Evolutionary conservation across 2,113 vertebrate species (phyloP).

Genomic region (Pogona vitticeps): DNA sequence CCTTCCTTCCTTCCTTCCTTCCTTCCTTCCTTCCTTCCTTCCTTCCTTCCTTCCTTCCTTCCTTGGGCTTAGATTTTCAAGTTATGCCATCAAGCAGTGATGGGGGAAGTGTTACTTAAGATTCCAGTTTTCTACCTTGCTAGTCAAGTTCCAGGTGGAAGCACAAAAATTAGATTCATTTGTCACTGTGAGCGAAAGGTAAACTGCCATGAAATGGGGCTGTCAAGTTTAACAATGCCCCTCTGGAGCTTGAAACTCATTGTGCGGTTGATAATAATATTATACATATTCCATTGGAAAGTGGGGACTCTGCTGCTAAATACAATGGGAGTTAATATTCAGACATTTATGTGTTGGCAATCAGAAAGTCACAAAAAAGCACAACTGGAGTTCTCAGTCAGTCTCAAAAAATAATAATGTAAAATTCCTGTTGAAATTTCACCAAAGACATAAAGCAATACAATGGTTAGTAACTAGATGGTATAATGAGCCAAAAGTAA

Average conservation of each 20-base stretch:
- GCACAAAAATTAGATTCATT: conserved; percentile 37
- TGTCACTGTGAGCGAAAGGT: not conserved
- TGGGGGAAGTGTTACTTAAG: not conserved
- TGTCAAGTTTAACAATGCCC: conserved; percentile 21
- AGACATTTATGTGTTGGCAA: conserved; percentile 27
- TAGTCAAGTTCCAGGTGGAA: conserved; percentile 18
- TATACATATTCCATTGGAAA: conserved; percentile 41
- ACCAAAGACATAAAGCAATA: conserved; percentile 45
- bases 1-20: too few relatives aligned
- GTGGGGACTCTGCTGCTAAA: conserved; percentile 34
- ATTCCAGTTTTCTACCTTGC: conserved; percentile 14
- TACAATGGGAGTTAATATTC: conserved; percentile 50
- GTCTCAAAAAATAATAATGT: conserved; percentile 33
- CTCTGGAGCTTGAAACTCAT: conserved; percentile 48
- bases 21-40: too few relatives aligned
- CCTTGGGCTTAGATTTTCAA: not conserved
- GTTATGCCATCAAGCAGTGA: not conserved
- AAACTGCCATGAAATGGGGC: conserved; percentile 37
- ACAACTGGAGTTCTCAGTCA: conserved; percentile 32
- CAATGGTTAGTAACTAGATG: conserved; percentile 32
- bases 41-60: too few relatives aligned
- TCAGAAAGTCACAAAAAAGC: conserved; percentile 36
- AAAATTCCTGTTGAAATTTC: conserved; percentile 45
- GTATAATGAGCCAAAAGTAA: conserved; percentile 42
- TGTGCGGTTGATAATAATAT: not conserved